These are phyloP conservation scores for Griposia aprilina DNA, from an alignment of 2,888 invertebrate species.

Conservation along the genomic window DNA sequence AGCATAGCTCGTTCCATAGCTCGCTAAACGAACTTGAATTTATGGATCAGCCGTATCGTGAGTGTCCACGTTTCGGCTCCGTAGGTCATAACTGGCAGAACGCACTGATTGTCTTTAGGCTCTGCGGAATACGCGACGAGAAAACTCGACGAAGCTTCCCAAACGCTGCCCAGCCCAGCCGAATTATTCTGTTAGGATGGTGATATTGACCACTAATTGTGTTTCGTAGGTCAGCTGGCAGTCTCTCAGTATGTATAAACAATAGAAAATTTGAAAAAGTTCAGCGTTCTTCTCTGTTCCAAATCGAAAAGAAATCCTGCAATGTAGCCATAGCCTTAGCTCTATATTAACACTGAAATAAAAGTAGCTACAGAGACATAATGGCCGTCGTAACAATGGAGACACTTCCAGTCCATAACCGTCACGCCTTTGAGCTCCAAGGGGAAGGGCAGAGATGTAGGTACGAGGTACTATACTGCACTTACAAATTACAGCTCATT, in stretches of 20 bases:
- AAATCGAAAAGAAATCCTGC: background rate
- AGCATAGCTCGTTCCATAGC: too few relatives aligned
- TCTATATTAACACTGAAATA: conserved; percentile 5
- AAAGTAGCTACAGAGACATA: conserved; percentile 21
- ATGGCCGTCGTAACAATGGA: conserved; percentile 42
- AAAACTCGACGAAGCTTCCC: too few relatives aligned
- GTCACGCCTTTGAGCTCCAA: conserved; percentile 50
- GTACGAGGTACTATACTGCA: background rate
- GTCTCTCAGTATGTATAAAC: background rate
- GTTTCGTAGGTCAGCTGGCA: background rate
- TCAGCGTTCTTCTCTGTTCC: background rate
- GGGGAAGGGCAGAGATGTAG: conserved; percentile 38
- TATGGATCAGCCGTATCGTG: too few relatives aligned
- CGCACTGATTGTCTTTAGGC: too few relatives aligned
- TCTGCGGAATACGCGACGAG: too few relatives aligned
- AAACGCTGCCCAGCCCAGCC: too few relatives aligned
- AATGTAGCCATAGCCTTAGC: conserved; percentile 23
- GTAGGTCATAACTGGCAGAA: too few relatives aligned
- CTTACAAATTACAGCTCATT: conserved; percentile 1
- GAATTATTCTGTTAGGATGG: too few relatives aligned
- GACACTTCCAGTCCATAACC: conserved; percentile 54
- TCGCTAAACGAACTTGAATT: too few relatives aligned
- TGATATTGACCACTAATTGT: background rate
- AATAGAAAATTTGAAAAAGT: background rate
- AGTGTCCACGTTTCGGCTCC: too few relatives aligned